Evolutionary conservation across 2,888 invertebrate species (phyloP).

Genomic region (Axea sp.): DNA sequence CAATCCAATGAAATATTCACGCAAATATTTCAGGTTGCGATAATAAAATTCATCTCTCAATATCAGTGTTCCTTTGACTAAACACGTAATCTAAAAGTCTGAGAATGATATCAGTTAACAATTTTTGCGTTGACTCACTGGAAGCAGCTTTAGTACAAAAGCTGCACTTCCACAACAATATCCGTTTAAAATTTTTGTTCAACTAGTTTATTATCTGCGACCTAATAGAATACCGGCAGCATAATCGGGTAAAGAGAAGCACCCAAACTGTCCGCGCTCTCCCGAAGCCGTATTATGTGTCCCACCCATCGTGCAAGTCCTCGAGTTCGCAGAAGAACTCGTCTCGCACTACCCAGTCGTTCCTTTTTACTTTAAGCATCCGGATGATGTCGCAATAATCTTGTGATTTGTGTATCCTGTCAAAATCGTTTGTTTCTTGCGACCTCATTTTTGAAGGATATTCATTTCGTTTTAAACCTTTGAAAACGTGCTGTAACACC

Average conservation of each 20-base stretch:
- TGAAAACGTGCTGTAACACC: too few relatives aligned
- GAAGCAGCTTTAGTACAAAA: conserved; percentile 33
- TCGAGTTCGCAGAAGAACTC: conserved; percentile 56
- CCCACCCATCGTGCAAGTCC: conserved; percentile 58
- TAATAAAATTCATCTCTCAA: too few relatives aligned
- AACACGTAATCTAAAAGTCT: too few relatives aligned
- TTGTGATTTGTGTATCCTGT: conserved; percentile 5
- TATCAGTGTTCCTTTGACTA: too few relatives aligned
- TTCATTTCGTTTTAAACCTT: too few relatives aligned
- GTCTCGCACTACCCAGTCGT: conserved; percentile 54
- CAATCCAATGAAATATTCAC: too few relatives aligned
- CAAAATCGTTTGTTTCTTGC: too few relatives aligned
- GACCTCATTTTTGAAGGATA: too few relatives aligned
- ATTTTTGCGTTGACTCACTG: too few relatives aligned
- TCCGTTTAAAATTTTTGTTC: conserved; percentile 62
- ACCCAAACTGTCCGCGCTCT: conserved; percentile 74
- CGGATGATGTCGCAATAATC: conserved; percentile 45
- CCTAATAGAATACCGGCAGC: conserved; percentile 73
- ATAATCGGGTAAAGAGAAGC: conserved; percentile 80
- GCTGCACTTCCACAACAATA: conserved; percentile 50
- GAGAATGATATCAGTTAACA: too few relatives aligned
- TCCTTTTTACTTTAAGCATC: conserved; percentile 60
- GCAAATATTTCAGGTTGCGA: too few relatives aligned
- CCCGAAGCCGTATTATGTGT: conserved; percentile 73
- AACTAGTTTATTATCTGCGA: conserved; percentile 67